phyloP scores from a whole-genome alignment of 2,113 vertebrate species.

The Cheilinus undulatus region DNA sequence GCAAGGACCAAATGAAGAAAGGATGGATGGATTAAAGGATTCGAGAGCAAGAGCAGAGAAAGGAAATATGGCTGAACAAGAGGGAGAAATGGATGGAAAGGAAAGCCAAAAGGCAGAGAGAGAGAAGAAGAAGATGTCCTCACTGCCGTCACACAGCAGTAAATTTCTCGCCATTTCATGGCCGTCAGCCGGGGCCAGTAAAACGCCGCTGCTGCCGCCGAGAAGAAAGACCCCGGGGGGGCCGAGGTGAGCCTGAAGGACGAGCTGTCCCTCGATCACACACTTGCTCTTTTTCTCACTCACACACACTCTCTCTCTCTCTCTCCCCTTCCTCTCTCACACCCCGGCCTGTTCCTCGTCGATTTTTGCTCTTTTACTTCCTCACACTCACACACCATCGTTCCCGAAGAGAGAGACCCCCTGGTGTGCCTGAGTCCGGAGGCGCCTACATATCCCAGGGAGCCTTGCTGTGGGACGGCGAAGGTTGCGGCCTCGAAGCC shows the following conservation, averaged over 20 bases:
- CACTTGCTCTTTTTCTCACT: slow-evolving; percentile 22
- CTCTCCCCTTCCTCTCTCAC: slow-evolving; percentile 41
- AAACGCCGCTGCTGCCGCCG: slow-evolving; percentile 39
- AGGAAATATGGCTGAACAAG: not conserved
- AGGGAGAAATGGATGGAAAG: not conserved
- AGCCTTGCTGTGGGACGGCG: slow-evolving; percentile 55
- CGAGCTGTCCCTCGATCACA: slow-evolving; percentile 64
- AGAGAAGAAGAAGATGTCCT: slow-evolving; percentile 27
- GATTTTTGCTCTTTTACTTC: slow-evolving; percentile 64
- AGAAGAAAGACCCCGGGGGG: slow-evolving; percentile 69
- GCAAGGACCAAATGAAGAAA: not conserved
- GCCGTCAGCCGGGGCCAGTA: slow-evolving; percentile 67
- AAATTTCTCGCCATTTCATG: slow-evolving; percentile 72
- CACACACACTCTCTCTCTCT: slow-evolving; percentile 36
- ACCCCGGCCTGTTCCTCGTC: slow-evolving; percentile 49
- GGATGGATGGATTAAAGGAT: not conserved
- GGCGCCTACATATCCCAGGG: slow-evolving; percentile 70
- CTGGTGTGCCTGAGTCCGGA: slow-evolving; percentile 55
- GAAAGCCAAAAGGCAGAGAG: not conserved
- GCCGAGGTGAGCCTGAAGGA: slow-evolving; percentile 75
- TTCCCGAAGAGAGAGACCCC: slow-evolving; percentile 42
- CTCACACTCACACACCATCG: slow-evolving; percentile 15
- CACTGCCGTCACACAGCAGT: slow-evolving; percentile 48
- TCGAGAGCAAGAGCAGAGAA: not conserved
- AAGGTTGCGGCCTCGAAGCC: slow-evolving; percentile 50